These are phyloP conservation scores for Brachyhypopomus occidentalis DNA, from an alignment of 2,113 vertebrate species.

Conservation along the genomic window DNA sequence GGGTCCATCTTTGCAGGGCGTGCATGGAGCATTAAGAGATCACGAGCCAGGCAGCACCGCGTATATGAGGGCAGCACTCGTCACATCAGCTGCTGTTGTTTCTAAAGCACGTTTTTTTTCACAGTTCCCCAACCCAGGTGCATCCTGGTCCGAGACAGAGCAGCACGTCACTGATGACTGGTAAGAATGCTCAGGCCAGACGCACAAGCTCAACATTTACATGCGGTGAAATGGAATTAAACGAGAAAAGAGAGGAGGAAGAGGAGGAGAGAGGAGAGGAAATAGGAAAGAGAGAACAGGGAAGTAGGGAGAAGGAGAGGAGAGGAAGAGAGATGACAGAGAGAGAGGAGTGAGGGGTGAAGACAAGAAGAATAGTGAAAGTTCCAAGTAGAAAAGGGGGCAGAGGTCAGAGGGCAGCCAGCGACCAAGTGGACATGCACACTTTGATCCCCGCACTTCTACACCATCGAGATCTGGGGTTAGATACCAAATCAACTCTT, in stretches of 20 bases:
- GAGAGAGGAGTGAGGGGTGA: neutral
- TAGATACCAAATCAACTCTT: neutral
- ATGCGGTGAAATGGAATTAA: neutral
- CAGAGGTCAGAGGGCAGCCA: neutral
- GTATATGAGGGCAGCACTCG: neutral
- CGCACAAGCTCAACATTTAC: neutral
- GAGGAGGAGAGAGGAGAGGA: neutral
- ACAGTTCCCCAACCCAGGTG: neutral
- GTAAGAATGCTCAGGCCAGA: neutral
- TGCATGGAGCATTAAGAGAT: neutral
- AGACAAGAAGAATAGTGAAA: neutral
- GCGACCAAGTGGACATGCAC: neutral
- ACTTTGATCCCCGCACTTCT: conserved; percentile 6
- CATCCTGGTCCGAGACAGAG: neutral
- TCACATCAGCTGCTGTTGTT: neutral
- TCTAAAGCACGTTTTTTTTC: neutral
- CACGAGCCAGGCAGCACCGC: neutral
- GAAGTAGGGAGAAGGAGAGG: neutral
- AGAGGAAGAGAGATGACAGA: neutral
- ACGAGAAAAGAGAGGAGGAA: neutral
- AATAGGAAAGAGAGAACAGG: neutral
- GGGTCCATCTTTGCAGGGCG: conserved; percentile 47
- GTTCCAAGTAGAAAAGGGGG: neutral
- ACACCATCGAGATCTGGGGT: neutral
- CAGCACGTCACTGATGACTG: neutral